A percentile compares a stretch with the other conserved stretches of the same genome.
These are phyloP conservation scores for Lordiphosa stackelbergi DNA, from an alignment of 1,140 invertebrate species.

Conservation along the genomic window DNA sequence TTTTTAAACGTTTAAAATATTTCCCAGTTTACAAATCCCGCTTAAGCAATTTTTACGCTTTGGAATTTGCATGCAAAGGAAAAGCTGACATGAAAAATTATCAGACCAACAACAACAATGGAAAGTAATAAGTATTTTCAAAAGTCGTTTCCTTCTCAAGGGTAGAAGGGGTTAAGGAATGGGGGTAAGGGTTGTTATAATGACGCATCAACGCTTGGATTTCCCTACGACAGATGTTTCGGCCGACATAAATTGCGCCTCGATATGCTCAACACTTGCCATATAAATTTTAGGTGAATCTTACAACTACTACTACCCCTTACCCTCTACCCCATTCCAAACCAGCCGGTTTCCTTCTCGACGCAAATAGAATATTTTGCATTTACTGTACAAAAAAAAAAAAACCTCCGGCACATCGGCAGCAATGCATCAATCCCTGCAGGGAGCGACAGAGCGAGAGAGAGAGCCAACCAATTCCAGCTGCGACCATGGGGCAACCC, in stretches of 20 bases:
- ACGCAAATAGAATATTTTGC: constrained; percentile 48
- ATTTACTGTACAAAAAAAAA: constrained; percentile 64
- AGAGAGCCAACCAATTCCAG: constrained; percentile 7
- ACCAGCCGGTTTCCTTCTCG: not conserved
- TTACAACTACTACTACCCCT: constrained; percentile 36
- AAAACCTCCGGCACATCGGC: constrained; percentile 17
- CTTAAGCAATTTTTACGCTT: constrained; percentile 43
- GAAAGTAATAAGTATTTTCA: constrained; percentile 20
- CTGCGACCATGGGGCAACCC: constrained; percentile 11
- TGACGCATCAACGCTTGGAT: constrained; percentile 67
- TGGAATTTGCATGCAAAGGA: constrained; percentile 23
- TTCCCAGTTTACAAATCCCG: not conserved
- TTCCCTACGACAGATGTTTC: constrained; percentile 60
- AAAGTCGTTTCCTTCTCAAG: constrained; percentile 45
- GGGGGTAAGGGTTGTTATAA: constrained; percentile 32
- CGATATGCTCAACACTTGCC: constrained; percentile 51
- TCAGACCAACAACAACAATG: constrained; percentile 9
- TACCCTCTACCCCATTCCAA: constrained; percentile 6
- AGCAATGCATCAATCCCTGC: constrained; percentile 46
- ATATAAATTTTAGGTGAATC: constrained; percentile 38
- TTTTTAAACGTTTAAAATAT: not conserved
- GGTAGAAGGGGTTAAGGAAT: constrained; percentile 42
- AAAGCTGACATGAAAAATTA: constrained; percentile 52
- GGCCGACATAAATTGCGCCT: constrained; percentile 21
- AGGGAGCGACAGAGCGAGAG: constrained; percentile 7